Conservation (phyloP, 2,888 invertebrate genomes). For the Limenitis camilla region DNA sequence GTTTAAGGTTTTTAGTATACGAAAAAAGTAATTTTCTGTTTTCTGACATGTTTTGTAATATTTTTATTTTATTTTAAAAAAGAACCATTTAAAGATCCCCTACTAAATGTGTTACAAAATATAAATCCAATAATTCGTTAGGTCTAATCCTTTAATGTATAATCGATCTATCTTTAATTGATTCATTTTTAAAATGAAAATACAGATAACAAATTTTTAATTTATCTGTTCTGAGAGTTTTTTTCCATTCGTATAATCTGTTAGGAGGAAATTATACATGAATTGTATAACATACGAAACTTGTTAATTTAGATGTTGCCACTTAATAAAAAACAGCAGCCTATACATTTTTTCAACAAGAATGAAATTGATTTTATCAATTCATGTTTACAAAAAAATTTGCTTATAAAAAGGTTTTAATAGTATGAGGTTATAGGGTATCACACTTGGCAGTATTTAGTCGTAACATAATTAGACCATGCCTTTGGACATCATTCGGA, state of each 20-base stretch:
- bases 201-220: too few relatives aligned
- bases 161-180: not conserved
- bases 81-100: not conserved
- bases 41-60: too few relatives aligned
- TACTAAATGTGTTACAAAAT: constrained; percentile 6
- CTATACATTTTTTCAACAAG: not conserved
- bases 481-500: constrained; percentile 93
- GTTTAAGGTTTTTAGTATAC: too few relatives aligned
- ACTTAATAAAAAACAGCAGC: not conserved
- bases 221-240: too few relatives aligned
- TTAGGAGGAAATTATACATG: too few relatives aligned
- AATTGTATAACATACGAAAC: not conserved
- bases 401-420: not conserved
- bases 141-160: not conserved
- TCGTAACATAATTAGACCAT: constrained; percentile 74
- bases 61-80: not conserved
- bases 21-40: too few relatives aligned
- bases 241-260: too few relatives aligned
- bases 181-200: not conserved
- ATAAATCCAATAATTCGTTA: constrained; percentile 7
- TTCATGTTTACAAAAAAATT: not conserved
- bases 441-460: constrained; percentile 19
- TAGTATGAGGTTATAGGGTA: constrained; percentile 3
- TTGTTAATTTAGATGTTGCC: not conserved
- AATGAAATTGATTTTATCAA: constrained; percentile 3